These are phyloP conservation scores for Drosophila suzukii DNA, from an alignment of 1,140 invertebrate species.

Conservation along the genomic window DNA sequence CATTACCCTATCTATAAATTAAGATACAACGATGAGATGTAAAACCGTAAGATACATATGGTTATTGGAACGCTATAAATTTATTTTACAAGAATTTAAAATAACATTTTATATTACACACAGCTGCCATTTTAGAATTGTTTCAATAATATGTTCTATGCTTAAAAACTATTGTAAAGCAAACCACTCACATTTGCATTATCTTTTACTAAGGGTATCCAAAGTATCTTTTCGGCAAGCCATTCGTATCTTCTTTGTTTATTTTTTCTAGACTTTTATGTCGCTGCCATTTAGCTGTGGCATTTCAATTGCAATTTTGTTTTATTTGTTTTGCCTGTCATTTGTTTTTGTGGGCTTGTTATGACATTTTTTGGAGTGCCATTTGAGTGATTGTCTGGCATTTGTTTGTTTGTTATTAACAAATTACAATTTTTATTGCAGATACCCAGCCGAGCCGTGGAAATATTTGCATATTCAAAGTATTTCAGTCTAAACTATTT, in stretches of 20 bases:
- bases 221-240: background rate
- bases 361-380: slow-evolving; percentile 59
- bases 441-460: slow-evolving; percentile 9
- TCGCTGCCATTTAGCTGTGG: slow-evolving; percentile 44
- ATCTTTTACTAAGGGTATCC: slow-evolving; percentile 6
- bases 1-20: too few species aligned
- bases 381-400: slow-evolving; percentile 72
- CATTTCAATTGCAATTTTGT: slow-evolving; percentile 65
- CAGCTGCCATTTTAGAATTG: background rate
- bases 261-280: slow-evolving; percentile 31
- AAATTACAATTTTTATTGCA: slow-evolving; percentile 40
- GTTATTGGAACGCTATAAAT: background rate
- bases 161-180: too few species aligned
- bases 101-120: too few species aligned
- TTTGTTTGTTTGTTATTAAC: slow-evolving; percentile 49
- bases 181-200: background rate
- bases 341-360: slow-evolving; percentile 44
- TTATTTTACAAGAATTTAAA: background rate
- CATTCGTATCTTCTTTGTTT: background rate
- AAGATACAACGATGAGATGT: too few species aligned
- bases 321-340: slow-evolving; percentile 66
- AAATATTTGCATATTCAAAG: slow-evolving; percentile 24
- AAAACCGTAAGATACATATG: background rate
- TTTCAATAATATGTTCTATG: too few species aligned
- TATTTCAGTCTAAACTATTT: background rate